A percentile compares a stretch with the other conserved stretches of the same genome.
phyloP scores from a whole-genome alignment of 1,140 invertebrate species.

The Metopolophium dirhodum region DNA sequence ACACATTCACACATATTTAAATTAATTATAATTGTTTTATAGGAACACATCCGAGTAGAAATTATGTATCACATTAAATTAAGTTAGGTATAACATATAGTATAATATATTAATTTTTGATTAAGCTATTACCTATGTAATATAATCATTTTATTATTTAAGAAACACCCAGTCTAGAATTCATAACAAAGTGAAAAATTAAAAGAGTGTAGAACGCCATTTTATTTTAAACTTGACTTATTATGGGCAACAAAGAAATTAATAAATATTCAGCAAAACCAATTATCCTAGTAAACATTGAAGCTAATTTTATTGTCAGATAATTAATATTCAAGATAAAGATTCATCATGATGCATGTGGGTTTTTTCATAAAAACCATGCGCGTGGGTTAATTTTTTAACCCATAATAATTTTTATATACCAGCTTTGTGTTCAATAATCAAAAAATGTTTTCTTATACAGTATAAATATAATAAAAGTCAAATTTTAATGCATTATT shows the following conservation, averaged over 20 bases:
- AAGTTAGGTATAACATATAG: no score
- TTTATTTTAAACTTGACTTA: background rate
- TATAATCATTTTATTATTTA: background rate
- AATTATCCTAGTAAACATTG: background rate
- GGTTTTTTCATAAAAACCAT: background rate
- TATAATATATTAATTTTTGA: background rate
- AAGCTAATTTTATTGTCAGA: background rate
- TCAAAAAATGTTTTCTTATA: background rate
- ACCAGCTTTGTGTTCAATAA: background rate
- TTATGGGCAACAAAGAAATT: background rate
- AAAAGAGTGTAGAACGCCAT: background rate
- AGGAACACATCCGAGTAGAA: background rate
- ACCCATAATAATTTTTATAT: background rate
- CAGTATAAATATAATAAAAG: background rate
- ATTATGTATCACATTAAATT: background rate
- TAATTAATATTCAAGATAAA: background rate
- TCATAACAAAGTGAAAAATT: background rate
- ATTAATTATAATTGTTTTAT: slow-evolving; percentile 4
- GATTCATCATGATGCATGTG: background rate
- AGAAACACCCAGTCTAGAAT: background rate
- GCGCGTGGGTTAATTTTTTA: background rate
- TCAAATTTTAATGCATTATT: background rate
- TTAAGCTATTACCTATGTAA: background rate
- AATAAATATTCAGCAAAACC: background rate
- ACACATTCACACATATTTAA: background rate